A percentile compares a stretch with the other conserved stretches of the same genome.
Evolutionary conservation across 37 sponge, comb jelly and placozoan genomes (phyloP).

Genomic region (Diacarnus erythraeanus): DNA sequence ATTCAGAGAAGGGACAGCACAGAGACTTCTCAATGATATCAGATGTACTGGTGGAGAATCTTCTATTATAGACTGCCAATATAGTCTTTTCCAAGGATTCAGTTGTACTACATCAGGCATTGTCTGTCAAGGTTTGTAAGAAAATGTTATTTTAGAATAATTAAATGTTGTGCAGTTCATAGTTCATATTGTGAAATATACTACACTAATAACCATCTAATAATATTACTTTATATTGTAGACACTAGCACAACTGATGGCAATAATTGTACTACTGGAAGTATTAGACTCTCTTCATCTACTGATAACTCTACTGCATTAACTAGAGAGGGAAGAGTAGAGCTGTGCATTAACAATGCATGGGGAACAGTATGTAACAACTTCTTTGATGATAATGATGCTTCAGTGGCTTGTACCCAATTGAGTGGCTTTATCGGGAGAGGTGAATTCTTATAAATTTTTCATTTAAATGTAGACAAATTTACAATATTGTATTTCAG

Average conservation of each 20-base stretch:
- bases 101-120: constrained; percentile 11
- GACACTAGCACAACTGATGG: neutral
- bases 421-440: constrained; percentile 1
- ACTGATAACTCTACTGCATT: neutral
- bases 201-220: no score
- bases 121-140: constrained; percentile 32
- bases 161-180: no score
- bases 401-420: constrained; percentile 20
- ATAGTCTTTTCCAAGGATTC: neutral
- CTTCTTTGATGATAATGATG: constrained; percentile 18
- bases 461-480: neutral
- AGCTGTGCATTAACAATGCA: constrained; percentile 35
- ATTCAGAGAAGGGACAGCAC: constrained; percentile 14
- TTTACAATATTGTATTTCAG: neutral
- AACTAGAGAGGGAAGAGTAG: constrained; percentile 14
- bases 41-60: constrained; percentile 38
- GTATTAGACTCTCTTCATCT: neutral
- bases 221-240: neutral
- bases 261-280: constrained; percentile 9
- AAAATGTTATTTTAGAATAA: neutral
- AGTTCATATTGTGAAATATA: no score
- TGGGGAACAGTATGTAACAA: constrained; percentile 37
- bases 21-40: constrained; percentile 11
- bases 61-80: constrained; percentile 13
- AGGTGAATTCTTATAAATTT: neutral